phyloP scores from a whole-genome alignment of 2,797 vertebrate species.

The Pangasius krempfi region DNA sequence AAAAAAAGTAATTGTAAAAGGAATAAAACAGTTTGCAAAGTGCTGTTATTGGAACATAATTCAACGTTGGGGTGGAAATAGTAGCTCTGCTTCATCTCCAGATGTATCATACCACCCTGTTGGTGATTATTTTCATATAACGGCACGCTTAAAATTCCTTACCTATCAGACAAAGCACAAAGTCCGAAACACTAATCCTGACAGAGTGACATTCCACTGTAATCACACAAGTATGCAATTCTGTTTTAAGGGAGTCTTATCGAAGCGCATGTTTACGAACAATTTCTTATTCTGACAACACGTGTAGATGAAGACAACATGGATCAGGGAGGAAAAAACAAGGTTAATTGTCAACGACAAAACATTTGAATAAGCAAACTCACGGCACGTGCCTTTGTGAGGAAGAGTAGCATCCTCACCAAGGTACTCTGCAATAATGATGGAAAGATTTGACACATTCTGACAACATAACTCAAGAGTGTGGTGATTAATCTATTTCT shows the following conservation, averaged over 20 bases:
- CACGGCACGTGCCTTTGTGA: not conserved
- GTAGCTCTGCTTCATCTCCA: not conserved
- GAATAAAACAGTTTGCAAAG: not conserved
- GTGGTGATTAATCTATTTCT: not conserved
- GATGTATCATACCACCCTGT: not conserved
- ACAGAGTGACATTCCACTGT: not conserved
- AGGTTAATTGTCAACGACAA: not conserved
- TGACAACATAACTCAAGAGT: not conserved
- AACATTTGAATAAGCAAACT: not conserved
- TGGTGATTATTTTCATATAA: not conserved
- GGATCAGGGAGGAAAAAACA: not conserved
- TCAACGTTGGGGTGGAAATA: not conserved
- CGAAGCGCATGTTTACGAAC: not conserved
- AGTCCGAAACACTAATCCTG: not conserved
- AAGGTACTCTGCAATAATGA: not conserved
- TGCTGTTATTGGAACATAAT: not conserved
- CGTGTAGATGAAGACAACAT: not conserved
- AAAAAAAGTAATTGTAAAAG: not conserved
- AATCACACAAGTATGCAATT: not conserved
- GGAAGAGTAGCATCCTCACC: not conserved
- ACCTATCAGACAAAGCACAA: not conserved
- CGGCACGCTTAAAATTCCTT: not conserved
- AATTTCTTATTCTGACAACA: not conserved
- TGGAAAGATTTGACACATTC: not conserved
- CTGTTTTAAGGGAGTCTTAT: not conserved